Evolutionary conservation across 2,888 invertebrate genomes (phyloP).

Genomic region (Phorcus lineatus): DNA sequence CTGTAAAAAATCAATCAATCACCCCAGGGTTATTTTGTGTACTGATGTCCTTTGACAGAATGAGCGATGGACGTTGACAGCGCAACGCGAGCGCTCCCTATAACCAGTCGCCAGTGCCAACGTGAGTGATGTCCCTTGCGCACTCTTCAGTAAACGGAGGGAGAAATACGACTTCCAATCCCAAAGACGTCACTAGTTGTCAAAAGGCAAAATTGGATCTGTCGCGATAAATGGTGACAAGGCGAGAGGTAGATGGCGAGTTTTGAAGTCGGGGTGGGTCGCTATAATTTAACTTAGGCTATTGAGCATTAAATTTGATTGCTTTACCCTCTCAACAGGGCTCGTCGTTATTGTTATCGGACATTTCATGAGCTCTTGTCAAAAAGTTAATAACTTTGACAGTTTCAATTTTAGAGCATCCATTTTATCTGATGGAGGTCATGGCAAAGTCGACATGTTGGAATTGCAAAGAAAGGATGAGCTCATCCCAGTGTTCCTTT

Average conservation of each 20-base stretch:
- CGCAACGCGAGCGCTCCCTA: slow-evolving; percentile 17
- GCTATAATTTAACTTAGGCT: slow-evolving; percentile 14
- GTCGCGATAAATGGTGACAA: slow-evolving; percentile 19
- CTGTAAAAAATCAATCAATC: slow-evolving; percentile 23
- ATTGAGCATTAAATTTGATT: slow-evolving; percentile 23
- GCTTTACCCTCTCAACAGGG: background rate
- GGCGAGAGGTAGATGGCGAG: slow-evolving; percentile 1
- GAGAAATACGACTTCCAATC: slow-evolving; percentile 4
- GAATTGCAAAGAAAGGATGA: background rate
- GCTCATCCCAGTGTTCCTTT: background rate
- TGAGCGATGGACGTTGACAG: slow-evolving; percentile 18
- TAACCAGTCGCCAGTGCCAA: slow-evolving; percentile 7
- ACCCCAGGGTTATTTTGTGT: slow-evolving; percentile 16
- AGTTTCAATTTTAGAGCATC: slow-evolving; percentile 7
- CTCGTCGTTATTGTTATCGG: slow-evolving; percentile 4
- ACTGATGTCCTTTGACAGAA: slow-evolving; percentile 20
- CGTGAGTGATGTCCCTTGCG: slow-evolving; percentile 20
- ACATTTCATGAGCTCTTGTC: background rate
- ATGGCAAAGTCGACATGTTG: background rate
- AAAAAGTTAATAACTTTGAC: slow-evolving; percentile 10
- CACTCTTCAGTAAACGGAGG: background rate
- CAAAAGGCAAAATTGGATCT: slow-evolving; percentile 25
- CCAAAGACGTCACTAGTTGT: slow-evolving; percentile 16
- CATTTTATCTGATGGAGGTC: background rate
- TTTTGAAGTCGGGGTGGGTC: background rate